Evolutionary conservation across 2,888 invertebrate genomes (phyloP).

Genomic region (Hofmannophila pseudospretella): DNA sequence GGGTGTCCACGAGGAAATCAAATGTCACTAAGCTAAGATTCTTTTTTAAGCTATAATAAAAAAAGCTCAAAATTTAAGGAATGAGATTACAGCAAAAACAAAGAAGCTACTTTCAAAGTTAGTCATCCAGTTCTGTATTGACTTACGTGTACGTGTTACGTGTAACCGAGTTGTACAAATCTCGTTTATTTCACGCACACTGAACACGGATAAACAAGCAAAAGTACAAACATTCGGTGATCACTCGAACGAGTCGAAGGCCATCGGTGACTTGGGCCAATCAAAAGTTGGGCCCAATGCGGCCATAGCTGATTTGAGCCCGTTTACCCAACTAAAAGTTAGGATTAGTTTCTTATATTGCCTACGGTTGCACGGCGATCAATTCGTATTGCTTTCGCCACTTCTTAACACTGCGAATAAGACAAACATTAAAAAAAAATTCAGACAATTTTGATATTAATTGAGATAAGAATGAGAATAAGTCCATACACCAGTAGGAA

Average conservation of each 20-base stretch:
- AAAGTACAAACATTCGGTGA: constrained; percentile 29
- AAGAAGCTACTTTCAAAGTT: background rate
- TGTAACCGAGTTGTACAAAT: constrained; percentile 38
- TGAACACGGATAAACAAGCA: constrained; percentile 37
- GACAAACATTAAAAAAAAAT: background rate
- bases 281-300: constrained; percentile 39
- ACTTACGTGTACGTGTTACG: no score
- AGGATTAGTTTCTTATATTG: constrained; percentile 45
- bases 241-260: constrained; percentile 18
- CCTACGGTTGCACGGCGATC: constrained; percentile 22
- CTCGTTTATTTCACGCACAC: constrained; percentile 32
- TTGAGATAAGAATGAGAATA: no score
- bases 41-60: no score
- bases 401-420: background rate
- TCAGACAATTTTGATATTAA: no score
- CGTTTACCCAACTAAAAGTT: constrained; percentile 38
- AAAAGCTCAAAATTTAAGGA: no score
- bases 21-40: no score
- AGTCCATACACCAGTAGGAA: no score
- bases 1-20: no score
- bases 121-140: constrained; percentile 14
- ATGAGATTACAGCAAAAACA: no score
- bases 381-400: constrained; percentile 1
- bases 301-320: constrained; percentile 17
- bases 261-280: constrained; percentile 30